phyloP scores from a whole-genome alignment of 1,140 invertebrate species.

The Nasonia vitripennis region DNA sequence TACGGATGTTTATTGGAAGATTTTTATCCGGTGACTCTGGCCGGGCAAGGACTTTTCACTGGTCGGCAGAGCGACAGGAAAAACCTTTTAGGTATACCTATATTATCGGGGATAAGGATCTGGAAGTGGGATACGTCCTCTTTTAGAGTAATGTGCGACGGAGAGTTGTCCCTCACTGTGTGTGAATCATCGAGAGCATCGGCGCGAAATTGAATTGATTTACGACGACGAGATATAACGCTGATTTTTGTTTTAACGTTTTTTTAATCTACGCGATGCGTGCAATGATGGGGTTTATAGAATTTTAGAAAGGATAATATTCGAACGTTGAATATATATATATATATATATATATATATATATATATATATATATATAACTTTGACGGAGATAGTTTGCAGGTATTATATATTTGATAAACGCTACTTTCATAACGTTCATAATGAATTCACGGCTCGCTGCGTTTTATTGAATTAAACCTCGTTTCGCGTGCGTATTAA shows the following conservation, averaged over 20 bases:
- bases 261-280: background rate
- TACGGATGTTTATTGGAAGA: background rate
- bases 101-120: background rate
- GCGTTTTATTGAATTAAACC: conserved; percentile 28
- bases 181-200: background rate
- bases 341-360: too few species aligned
- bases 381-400: background rate
- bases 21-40: too few species aligned
- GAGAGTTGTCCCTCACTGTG: background rate
- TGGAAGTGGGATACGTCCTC: background rate
- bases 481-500: background rate
- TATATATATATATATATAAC: background rate
- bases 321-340: background rate
- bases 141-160: background rate
- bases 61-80: background rate
- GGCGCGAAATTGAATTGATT: background rate
- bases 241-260: too few species aligned
- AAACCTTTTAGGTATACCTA: background rate
- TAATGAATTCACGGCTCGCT: background rate
- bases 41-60: background rate
- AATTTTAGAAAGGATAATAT: conserved; percentile 1
- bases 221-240: background rate
- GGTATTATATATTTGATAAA: conserved; percentile 3
- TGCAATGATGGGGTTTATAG: background rate
- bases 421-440: conserved; percentile 10